These are phyloP conservation scores for Embidobia sp. DNA, from an alignment of 2,888 invertebrate species.

Conservation along the genomic window DNA sequence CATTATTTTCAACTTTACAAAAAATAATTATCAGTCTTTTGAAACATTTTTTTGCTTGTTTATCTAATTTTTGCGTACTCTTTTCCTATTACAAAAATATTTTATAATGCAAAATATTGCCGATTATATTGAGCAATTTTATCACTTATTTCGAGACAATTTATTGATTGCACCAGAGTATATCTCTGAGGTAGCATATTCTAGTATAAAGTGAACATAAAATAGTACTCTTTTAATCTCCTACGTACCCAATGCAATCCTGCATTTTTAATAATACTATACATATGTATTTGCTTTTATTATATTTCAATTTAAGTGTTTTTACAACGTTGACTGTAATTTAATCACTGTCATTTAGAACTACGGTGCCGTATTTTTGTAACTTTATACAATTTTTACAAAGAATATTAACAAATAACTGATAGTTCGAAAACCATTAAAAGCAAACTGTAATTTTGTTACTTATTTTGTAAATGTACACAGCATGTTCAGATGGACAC, in stretches of 20 bases:
- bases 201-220: slow-evolving; percentile 40
- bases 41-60: slow-evolving; percentile 44
- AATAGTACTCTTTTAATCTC: slow-evolving; percentile 21
- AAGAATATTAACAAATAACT: no score
- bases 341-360: no score
- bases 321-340: no score
- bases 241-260: slow-evolving; percentile 42
- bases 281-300: slow-evolving; percentile 18
- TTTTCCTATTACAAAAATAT: slow-evolving; percentile 55
- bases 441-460: no score
- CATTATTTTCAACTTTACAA: slow-evolving; percentile 41
- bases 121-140: slow-evolving; percentile 55
- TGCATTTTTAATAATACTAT: slow-evolving; percentile 31
- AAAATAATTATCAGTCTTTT: slow-evolving; percentile 57
- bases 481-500: no score
- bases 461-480: no score
- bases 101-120: slow-evolving; percentile 59
- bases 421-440: no score
- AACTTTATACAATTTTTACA: no score
- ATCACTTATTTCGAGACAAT: slow-evolving; percentile 56
- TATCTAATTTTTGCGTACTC: slow-evolving; percentile 25
- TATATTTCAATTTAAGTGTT: no score
- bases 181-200: slow-evolving; percentile 54
- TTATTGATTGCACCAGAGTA: slow-evolving; percentile 58
- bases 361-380: no score